Base-by-base conservation (phyloP, 2,797 vertebrate genomes). In the Cygnus olor region DNA sequence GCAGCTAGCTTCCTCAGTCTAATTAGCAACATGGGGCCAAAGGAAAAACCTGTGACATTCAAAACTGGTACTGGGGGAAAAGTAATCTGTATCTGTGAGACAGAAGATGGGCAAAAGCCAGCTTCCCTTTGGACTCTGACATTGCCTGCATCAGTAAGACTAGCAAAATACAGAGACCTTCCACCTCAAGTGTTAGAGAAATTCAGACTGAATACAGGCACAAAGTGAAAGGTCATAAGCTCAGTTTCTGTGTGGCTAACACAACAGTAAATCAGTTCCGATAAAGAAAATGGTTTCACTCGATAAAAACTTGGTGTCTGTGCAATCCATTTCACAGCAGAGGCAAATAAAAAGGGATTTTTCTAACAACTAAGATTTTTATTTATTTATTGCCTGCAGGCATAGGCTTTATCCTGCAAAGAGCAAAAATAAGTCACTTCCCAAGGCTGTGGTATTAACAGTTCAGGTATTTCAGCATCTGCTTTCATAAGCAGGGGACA, bases 1-100 rank as follows among this genome's bases (percentile, higher is more conserved):
- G 17, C n/a, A 60, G 40, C 51, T 14, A 53, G 63, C 56, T 89
- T 79, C 74, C 30, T 63, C 74, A n/a, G 74, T 85, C 60, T 92
- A 92, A 93, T 82, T 92, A 87, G 78, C 44, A 73, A 36, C 57
- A 71, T 0, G 56, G 78, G 74, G 44, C 86, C 86, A 87, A 93
- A 92, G 90, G 45, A 92, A 83, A 83, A 94, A 54, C 71, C n/a
- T 69, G 53, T 38, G 68, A 80, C 64, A 80, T 8, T 90, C 74
- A 42, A 71, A 93, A 90, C 20, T 22, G 74, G 14, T 81, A 93
- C 69, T 80, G 28, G 9, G 56, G 25, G 1, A 58, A 90, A 89
- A 64, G 36, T 60, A 25, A 82, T 88, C 74, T 82, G 57, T 87
- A 68, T 80, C 80, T 24, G 70, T 74, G 78, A 85, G 80, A 71